phyloP scores from a whole-genome alignment of 2,113 vertebrate genomes.

The Cynocephalus volans region DNA sequence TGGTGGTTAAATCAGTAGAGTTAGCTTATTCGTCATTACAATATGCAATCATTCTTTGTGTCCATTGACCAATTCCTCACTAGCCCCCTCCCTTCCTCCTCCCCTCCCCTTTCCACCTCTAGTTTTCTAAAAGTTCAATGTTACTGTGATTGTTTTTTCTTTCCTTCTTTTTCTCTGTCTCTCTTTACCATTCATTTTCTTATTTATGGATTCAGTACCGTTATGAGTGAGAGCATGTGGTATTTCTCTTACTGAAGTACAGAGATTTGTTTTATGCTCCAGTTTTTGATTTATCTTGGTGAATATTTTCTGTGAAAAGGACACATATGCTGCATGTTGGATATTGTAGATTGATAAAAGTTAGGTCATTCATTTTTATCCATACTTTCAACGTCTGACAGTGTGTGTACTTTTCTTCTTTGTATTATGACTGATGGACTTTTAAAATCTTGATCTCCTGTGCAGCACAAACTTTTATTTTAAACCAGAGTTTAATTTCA shows the following conservation, averaged over 20 bases:
- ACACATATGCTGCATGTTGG: fast-evolving
- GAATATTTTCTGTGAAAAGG: not conserved
- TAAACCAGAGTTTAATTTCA: not conserved
- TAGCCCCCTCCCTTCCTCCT: too few relatives aligned
- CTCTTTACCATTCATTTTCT: too few relatives aligned
- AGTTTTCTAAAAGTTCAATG: too few relatives aligned
- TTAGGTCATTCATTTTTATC: not conserved
- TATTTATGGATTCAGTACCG: too few relatives aligned
- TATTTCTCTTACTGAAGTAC: too few relatives aligned
- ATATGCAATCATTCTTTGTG: too few relatives aligned
- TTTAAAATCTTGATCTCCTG: not conserved
- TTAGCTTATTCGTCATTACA: too few relatives aligned
- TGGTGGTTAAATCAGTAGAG: too few relatives aligned
- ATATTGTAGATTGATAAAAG: not conserved
- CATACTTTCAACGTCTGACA: not conserved
- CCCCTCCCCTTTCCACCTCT: too few relatives aligned
- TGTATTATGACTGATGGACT: not conserved
- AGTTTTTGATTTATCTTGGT: not conserved
- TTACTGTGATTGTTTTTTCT: not conserved
- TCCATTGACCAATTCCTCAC: too few relatives aligned
- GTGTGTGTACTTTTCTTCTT: not conserved
- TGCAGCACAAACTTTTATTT: not conserved
- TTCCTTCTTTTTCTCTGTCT: too few relatives aligned
- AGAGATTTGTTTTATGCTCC: not conserved
- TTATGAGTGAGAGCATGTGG: too few relatives aligned